Conservation (phyloP, 2,888 invertebrate genomes). For the Scrobipalpa costella region DNA sequence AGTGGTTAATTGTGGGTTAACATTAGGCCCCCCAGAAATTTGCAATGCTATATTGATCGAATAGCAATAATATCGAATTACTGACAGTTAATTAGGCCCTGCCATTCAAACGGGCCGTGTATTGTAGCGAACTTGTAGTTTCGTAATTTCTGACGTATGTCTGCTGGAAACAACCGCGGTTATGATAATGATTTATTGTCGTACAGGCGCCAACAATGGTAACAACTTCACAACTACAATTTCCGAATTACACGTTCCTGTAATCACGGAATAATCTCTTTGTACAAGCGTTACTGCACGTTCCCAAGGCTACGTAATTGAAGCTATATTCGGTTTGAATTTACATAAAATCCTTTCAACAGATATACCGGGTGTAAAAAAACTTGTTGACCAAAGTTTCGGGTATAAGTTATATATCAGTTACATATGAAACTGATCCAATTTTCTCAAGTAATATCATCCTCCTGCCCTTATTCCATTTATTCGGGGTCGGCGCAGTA, state of each 20-base stretch:
- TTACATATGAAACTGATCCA: too few species aligned
- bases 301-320: slow-evolving; percentile 14
- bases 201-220: slow-evolving; percentile 38
- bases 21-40: slow-evolving; percentile 31
- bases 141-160: slow-evolving; percentile 68
- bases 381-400: too few species aligned
- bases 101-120: slow-evolving; percentile 65
- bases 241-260: slow-evolving; percentile 23
- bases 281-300: background rate
- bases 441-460: too few species aligned
- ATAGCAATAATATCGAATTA: slow-evolving; percentile 68
- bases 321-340: background rate
- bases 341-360: slow-evolving; percentile 10
- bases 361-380: too few species aligned
- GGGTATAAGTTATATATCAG: too few species aligned
- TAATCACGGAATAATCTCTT: slow-evolving; percentile 17
- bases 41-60: slow-evolving; percentile 46
- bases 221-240: slow-evolving; percentile 24
- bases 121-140: slow-evolving; percentile 60
- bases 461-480: too few species aligned
- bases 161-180: slow-evolving; percentile 56
- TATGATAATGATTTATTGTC: slow-evolving; percentile 62
- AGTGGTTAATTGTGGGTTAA: slow-evolving; percentile 39
- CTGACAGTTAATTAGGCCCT: slow-evolving; percentile 77
- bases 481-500: too few species aligned